Percentiles rank a stretch among this genome's conserved stretches.
Conservation (phyloP, 2,888 invertebrate species). For the Caenorhabditis japonica region DNA sequence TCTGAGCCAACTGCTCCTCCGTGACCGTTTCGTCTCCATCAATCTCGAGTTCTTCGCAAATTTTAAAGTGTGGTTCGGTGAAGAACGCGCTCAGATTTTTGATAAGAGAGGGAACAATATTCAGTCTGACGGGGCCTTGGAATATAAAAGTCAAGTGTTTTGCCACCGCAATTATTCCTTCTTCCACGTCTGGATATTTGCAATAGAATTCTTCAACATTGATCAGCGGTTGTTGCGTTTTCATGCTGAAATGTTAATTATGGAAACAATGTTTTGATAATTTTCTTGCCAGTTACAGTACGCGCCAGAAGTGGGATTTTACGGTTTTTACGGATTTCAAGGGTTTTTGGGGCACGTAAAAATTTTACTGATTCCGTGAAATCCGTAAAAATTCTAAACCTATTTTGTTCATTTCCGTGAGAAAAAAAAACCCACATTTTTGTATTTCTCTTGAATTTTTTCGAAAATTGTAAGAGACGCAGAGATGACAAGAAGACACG, state of each 20-base stretch:
- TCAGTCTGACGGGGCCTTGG: not conserved
- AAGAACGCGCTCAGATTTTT: not conserved
- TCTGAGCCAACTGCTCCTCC: not conserved
- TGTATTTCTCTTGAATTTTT: too few species aligned
- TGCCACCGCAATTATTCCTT: not conserved
- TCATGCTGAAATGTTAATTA: slow-evolving; percentile 9
- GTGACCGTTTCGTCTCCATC: not conserved
- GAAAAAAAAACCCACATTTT: too few species aligned
- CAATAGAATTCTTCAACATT: slow-evolving; percentile 13
- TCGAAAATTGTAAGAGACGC: too few species aligned
- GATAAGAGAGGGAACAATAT: not conserved
- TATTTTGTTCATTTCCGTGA: too few species aligned
- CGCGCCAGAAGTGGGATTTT: too few species aligned
- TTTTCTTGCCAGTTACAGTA: too few species aligned
- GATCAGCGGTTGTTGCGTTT: not conserved
- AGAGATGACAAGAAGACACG: too few species aligned
- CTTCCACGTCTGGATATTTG: not conserved
- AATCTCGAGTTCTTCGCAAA: not conserved
- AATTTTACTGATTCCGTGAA: too few species aligned
- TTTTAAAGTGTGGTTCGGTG: not conserved
- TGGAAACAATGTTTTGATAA: too few species aligned
- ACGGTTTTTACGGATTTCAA: too few species aligned
- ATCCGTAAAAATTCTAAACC: too few species aligned
- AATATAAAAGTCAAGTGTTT: slow-evolving; percentile 7
- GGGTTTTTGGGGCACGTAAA: too few species aligned